Evolutionary conservation across 2,113 vertebrate species (phyloP).

Genomic region (Barbus barbus): DNA sequence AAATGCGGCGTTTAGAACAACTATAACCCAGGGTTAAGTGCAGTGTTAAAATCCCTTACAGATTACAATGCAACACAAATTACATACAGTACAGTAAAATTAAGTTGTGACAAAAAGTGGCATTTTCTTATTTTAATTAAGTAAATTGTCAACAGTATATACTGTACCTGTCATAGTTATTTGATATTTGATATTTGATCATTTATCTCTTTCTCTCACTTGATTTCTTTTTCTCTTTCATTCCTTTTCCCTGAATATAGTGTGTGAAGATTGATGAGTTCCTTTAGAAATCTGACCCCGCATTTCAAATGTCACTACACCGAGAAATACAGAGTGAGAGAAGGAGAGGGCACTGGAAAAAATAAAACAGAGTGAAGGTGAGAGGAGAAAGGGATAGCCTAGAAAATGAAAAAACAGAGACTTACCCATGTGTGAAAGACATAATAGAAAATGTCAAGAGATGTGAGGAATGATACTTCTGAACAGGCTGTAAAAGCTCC

Average conservation of each 20-base stretch:
- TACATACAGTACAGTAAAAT: neutral
- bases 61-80: neutral
- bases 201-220: neutral
- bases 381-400: neutral
- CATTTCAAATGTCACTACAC: constrained; percentile 61
- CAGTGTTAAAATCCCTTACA: neutral
- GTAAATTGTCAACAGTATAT: neutral
- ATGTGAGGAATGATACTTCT: constrained; percentile 77
- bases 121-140: neutral
- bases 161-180: neutral
- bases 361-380: constrained; percentile 15
- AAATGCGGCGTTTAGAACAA: neutral
- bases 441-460: constrained; percentile 82
- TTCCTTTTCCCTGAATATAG: constrained; percentile 30
- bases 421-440: constrained; percentile 76
- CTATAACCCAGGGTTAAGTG: neutral
- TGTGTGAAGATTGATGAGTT: constrained; percentile 63
- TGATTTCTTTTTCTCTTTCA: neutral
- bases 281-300: constrained; percentile 65
- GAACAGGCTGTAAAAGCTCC: constrained; percentile 70
- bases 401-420: constrained; percentile 48
- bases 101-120: neutral
- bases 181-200: too few relatives aligned
- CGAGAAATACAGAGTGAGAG: constrained; percentile 57
- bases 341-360: constrained; percentile 44